A percentile compares a stretch with the other conserved stretches of the same genome.
phyloP scores from a whole-genome alignment of 2,113 vertebrate genomes.

The Papio anubis region DNA sequence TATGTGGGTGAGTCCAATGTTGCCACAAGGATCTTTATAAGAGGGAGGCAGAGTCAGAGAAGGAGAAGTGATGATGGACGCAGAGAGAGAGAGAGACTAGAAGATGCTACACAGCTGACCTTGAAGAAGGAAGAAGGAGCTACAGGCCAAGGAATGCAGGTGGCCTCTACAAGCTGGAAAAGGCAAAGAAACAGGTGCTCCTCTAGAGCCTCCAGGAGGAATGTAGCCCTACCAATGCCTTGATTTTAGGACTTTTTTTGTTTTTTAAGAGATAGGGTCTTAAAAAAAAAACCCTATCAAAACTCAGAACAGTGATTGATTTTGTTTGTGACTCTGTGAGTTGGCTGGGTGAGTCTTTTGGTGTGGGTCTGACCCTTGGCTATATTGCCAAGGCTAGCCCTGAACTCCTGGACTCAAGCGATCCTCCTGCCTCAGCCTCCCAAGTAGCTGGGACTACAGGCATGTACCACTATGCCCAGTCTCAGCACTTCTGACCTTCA shows the following conservation, averaged over 20 bases:
- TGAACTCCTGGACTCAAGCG: neutral
- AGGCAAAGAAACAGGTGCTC: neutral
- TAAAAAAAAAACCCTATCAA: too few relatives aligned
- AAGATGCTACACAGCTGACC: neutral
- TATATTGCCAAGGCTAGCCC: neutral
- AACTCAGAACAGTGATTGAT: neutral
- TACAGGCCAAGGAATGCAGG: rapidly evolving
- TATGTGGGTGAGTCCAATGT: rapidly evolving
- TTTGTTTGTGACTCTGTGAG: neutral
- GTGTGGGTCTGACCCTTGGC: neutral
- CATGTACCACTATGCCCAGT: too few relatives aligned
- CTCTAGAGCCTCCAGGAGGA: neutral
- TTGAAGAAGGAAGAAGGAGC: too few relatives aligned
- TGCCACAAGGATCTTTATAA: neutral
- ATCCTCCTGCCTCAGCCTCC: neutral
- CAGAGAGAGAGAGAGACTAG: neutral
- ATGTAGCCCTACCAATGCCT: neutral
- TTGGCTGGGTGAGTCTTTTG: neutral
- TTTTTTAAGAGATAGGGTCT: neutral
- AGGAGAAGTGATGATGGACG: rapidly evolving
- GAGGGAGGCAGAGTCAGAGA: neutral
- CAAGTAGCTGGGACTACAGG: neutral
- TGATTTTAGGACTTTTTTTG: neutral
- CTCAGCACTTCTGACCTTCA: neutral
- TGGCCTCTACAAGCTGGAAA: neutral